Conservation (phyloP, 2,113 vertebrate species). For the Vidua macroura region DNA sequence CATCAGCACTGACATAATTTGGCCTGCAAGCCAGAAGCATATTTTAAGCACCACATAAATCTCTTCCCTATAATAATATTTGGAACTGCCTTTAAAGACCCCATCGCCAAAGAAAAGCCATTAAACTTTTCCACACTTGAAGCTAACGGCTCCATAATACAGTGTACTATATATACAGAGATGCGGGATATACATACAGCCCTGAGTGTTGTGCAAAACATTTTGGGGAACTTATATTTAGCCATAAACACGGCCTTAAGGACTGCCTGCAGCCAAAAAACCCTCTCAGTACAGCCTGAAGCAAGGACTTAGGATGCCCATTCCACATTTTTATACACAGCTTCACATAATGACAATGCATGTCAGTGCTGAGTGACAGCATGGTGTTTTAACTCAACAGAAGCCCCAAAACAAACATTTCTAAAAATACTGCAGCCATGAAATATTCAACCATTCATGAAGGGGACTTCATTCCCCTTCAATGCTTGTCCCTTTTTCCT, state of each 20-base stretch:
- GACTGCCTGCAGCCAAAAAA: background rate
- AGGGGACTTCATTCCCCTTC: background rate
- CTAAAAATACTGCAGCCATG: background rate
- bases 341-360: background rate
- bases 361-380: background rate
- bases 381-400: constrained; percentile 6
- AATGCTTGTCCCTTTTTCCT: background rate
- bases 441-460: background rate
- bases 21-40: constrained; percentile 70
- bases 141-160: background rate
- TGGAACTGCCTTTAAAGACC: background rate
- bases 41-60: constrained; percentile 59
- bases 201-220: constrained; percentile 11
- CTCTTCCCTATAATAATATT: constrained; percentile 51
- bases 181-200: constrained; percentile 12
- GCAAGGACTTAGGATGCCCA: background rate
- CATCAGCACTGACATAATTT: constrained; percentile 46
- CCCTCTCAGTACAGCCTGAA: background rate
- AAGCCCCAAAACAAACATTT: background rate
- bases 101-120: background rate
- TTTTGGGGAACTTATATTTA: constrained; percentile 40
- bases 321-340: constrained; percentile 47
- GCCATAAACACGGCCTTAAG: constrained; percentile 46
- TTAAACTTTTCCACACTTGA: constrained; percentile 22
- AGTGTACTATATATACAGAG: background rate